Conservation (phyloP, 2,797 vertebrate genomes). For the Neosilurus mollespiculum region DNA sequence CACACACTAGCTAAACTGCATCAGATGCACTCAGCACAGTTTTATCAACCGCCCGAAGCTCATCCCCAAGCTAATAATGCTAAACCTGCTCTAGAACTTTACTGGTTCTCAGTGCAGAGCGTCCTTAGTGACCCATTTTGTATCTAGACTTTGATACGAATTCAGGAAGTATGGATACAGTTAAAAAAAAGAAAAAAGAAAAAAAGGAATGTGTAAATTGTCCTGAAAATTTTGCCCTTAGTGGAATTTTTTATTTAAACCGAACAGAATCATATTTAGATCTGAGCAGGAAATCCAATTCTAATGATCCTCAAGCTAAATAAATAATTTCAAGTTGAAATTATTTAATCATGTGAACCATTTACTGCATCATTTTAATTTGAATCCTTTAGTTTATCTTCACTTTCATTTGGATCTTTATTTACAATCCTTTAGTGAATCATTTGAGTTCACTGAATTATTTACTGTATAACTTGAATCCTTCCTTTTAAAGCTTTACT, state of each 20-base stretch:
- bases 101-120: background rate
- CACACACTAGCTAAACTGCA: slow-evolving; percentile 16
- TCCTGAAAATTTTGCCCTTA: background rate
- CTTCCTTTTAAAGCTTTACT: background rate
- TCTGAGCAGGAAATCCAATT: background rate
- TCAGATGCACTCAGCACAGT: slow-evolving; percentile 16
- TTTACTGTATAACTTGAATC: background rate
- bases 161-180: background rate
- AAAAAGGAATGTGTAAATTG: background rate
- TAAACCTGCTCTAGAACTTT: background rate
- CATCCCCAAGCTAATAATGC: background rate
- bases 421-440: no score
- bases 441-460: background rate
- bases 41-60: background rate
- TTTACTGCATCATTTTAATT: background rate
- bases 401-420: no score
- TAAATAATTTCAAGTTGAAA: no score
- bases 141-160: background rate
- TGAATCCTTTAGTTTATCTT: background rate
- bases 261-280: background rate
- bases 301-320: no score
- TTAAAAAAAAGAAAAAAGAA: background rate
- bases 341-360: background rate
- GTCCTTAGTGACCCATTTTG: background rate
- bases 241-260: background rate